Percentiles rank a stretch among this genome's conserved stretches.
Evolutionary conservation across 2,113 vertebrate species (phyloP).

Genomic region (Carettochelys insculpta): DNA sequence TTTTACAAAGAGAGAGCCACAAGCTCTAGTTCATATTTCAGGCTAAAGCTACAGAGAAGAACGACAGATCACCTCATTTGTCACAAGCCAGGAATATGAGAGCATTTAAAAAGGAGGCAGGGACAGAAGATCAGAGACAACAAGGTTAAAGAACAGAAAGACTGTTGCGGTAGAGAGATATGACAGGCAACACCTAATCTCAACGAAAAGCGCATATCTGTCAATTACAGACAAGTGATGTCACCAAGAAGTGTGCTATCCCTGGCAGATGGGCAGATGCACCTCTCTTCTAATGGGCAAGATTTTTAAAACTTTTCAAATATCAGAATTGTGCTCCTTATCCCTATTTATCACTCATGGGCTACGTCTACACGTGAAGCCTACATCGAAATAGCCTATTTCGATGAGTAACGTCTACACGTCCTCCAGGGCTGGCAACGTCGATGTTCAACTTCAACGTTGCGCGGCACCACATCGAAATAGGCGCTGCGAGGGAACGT

Average conservation of each 20-base stretch:
- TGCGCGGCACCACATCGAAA: too few relatives aligned
- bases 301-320: background rate
- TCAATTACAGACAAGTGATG: background rate
- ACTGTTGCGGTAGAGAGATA: rapidly evolving
- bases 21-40: background rate
- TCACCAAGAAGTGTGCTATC: background rate
- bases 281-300: background rate
- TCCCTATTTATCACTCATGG: background rate
- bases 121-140: background rate
- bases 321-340: background rate
- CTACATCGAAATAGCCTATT: too few relatives aligned
- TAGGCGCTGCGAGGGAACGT: too few relatives aligned
- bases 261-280: rapidly evolving
- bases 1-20: background rate
- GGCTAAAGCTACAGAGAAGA: background rate
- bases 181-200: background rate
- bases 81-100: background rate
- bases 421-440: too few relatives aligned
- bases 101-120: background rate
- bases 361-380: too few relatives aligned
- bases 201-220: background rate
- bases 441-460: too few relatives aligned
- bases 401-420: too few relatives aligned
- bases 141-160: rapidly evolving
- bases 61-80: rapidly evolving